Conservation (phyloP, 2,888 invertebrate species). For the Drosophila pullipes region DNA sequence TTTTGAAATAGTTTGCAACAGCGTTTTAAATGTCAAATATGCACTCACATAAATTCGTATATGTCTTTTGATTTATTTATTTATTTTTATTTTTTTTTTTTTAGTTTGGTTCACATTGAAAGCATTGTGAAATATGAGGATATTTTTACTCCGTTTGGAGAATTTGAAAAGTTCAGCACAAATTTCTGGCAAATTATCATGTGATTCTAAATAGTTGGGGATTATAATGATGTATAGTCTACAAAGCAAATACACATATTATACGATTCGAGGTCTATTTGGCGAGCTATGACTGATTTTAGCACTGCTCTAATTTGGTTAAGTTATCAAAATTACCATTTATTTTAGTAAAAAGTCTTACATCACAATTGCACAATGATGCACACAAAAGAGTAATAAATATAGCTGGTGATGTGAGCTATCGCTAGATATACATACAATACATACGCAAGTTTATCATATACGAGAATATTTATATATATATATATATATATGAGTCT, state of each 20-base stretch:
- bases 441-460: not conserved
- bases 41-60: constrained; percentile 2
- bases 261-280: no score
- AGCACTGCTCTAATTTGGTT: not conserved
- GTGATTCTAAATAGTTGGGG: constrained; percentile 1
- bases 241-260: not conserved
- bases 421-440: not conserved
- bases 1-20: constrained; percentile 51
- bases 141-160: constrained; percentile 27
- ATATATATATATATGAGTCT: not conserved
- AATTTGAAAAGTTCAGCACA: constrained; percentile 28
- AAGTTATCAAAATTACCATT: not conserved
- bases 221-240: not conserved
- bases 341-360: constrained; percentile 1
- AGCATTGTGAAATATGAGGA: constrained; percentile 28
- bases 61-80: not conserved
- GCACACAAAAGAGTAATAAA: constrained; percentile 5
- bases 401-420: not conserved
- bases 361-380: constrained; percentile 11
- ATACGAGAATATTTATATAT: not conserved
- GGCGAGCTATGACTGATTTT: no score
- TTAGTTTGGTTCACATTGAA: not conserved
- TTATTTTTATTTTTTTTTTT: not conserved
- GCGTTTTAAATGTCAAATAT: constrained; percentile 5
- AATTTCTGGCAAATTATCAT: constrained; percentile 15